Evolutionary conservation across 2,113 vertebrate genomes (phyloP).

Genomic region (Pseudonaja textilis): DNA sequence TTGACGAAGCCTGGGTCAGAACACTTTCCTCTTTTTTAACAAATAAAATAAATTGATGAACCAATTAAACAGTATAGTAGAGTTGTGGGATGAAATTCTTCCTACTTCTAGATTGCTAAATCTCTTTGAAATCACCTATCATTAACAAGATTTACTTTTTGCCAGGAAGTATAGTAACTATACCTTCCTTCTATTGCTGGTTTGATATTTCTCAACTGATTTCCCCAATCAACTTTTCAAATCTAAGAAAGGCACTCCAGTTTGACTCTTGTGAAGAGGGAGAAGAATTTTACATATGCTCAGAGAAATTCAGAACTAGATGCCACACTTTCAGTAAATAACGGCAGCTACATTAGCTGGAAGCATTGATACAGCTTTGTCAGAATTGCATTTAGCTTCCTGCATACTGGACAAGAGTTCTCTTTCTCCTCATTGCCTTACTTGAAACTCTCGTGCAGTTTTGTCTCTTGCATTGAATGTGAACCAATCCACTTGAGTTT

Average conservation of each 20-base stretch:
- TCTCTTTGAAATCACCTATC: background rate
- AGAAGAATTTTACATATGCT: background rate
- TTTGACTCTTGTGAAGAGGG: background rate
- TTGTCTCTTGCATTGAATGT: slow-evolving; percentile 19
- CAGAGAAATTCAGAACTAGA: background rate
- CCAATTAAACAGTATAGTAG: background rate
- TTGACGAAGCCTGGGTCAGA: no score
- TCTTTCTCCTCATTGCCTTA: background rate
- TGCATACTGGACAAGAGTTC: background rate
- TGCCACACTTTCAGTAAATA: background rate
- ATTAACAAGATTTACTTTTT: background rate
- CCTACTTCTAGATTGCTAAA: background rate
- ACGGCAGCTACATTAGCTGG: background rate
- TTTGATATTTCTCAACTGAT: background rate
- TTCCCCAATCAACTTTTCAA: background rate
- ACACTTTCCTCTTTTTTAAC: background rate
- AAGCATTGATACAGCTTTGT: background rate
- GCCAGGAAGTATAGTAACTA: background rate
- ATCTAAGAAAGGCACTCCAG: background rate
- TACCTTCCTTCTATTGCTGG: background rate
- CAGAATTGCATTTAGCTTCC: background rate
- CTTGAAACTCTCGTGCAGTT: background rate
- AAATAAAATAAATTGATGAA: background rate
- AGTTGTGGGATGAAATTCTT: background rate
- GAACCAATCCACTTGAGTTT: slow-evolving; percentile 26